Evolutionary conservation across 1,140 invertebrate species (phyloP).

Genomic region (Pseudomyrmex concolor): DNA sequence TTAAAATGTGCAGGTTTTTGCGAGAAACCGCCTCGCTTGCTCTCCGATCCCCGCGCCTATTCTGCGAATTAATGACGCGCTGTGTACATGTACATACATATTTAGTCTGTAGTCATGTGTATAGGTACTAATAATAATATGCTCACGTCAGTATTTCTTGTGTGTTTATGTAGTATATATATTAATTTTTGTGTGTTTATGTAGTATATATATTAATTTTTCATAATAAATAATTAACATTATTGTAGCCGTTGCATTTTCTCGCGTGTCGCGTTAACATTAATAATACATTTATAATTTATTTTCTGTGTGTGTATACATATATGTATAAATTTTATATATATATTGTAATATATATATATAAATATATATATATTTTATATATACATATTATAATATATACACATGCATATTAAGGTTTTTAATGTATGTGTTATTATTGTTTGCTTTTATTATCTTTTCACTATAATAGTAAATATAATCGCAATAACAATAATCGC

Average conservation of each 20-base stretch:
- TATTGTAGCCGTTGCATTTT: conserved; percentile 71
- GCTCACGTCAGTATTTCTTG: conserved; percentile 38
- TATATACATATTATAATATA: conserved; percentile 57
- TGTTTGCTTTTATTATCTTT: conserved; percentile 65
- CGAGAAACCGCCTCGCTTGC: no score
- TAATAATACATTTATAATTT: conserved; percentile 59
- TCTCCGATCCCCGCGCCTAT: no score
- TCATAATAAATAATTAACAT: conserved; percentile 70
- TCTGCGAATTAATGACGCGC: no score
- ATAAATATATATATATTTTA: conserved; percentile 65
- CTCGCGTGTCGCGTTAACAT: conserved; percentile 42
- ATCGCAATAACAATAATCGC: conserved; percentile 80
- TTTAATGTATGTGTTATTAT: conserved; percentile 75
- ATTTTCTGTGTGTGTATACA: conserved; percentile 54
- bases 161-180: conserved; percentile 49
- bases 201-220: conserved; percentile 52
- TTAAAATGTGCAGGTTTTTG: no score
- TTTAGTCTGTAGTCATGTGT: no score
- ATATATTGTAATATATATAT: conserved; percentile 37
- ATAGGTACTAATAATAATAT: background rate
- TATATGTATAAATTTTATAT: conserved; percentile 37
- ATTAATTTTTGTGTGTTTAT: conserved; percentile 40
- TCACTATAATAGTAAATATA: conserved; percentile 77
- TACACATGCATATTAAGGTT: conserved; percentile 69
- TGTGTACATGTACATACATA: no score